Percentiles rank a stretch among this genome's conserved stretches.
Conservation (phyloP, 2,113 vertebrate genomes). For the Murina feae region DNA sequence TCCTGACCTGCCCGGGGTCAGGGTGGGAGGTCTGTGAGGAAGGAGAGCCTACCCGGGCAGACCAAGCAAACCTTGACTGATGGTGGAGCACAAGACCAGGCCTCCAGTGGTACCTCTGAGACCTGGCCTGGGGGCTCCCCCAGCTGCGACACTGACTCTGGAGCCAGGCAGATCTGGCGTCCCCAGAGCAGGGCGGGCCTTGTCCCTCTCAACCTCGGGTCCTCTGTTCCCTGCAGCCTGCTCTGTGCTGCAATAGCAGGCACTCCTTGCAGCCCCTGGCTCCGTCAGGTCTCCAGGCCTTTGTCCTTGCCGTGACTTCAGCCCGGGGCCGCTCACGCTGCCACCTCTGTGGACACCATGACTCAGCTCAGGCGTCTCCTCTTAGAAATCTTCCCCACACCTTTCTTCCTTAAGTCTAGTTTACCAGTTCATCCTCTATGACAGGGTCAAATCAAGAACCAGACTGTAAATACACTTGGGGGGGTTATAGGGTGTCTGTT, state of each 20-base stretch:
- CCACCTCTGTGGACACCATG: neutral
- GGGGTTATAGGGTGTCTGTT: neutral
- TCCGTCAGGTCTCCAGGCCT: fast-evolving
- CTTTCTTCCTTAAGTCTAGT: neutral
- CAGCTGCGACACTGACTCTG: neutral
- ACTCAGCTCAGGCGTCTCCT: neutral
- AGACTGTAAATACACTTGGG: fast-evolving
- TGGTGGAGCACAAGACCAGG: neutral
- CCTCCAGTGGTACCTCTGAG: neutral
- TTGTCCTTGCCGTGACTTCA: neutral
- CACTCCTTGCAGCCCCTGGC: neutral
- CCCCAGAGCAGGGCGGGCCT: neutral
- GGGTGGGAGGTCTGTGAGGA: neutral
- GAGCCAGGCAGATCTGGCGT: neutral
- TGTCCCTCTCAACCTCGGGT: neutral
- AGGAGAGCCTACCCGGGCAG: neutral
- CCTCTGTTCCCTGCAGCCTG: neutral
- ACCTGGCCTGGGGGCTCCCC: neutral
- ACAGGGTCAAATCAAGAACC: neutral
- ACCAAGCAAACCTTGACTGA: neutral
- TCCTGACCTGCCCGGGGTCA: neutral
- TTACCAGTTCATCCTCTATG: neutral
- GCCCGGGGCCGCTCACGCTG: neutral
- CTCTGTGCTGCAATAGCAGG: fast-evolving
- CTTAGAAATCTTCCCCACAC: neutral